These are phyloP conservation scores for Edolisoma coerulescens DNA, from an alignment of 2,113 vertebrate species.

Conservation along the genomic window DNA sequence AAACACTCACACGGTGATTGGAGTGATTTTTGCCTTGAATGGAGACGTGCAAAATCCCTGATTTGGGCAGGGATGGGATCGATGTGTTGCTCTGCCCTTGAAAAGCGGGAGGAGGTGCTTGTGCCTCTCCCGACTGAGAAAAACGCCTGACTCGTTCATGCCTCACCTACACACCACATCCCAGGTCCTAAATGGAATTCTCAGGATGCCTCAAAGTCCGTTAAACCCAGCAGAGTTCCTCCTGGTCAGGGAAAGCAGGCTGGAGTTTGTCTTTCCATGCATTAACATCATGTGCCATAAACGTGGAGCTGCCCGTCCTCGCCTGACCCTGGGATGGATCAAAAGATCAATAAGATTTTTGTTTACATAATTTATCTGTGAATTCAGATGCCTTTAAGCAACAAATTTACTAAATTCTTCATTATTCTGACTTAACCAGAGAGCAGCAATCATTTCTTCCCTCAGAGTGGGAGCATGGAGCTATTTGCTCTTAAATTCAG, in stretches of 20 bases:
- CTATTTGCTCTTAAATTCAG: background rate
- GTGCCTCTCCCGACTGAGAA: background rate
- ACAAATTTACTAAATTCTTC: background rate
- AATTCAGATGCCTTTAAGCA: background rate
- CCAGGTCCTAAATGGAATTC: fast-evolving
- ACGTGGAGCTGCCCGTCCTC: fast-evolving
- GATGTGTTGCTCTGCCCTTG: background rate
- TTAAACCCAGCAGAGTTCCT: background rate
- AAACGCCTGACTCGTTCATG: background rate
- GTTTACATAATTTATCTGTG: background rate
- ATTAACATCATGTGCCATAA: background rate
- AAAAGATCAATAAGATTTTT: background rate
- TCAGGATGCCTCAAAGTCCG: background rate
- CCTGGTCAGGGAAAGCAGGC: background rate
- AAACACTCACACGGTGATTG: background rate
- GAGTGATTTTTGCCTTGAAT: background rate
- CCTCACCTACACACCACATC: background rate
- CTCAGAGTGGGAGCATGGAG: background rate
- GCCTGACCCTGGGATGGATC: fast-evolving
- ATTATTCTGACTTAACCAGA: background rate
- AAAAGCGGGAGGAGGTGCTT: background rate
- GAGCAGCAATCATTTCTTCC: background rate
- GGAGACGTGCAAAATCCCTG: fast-evolving
- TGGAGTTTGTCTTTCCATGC: background rate
- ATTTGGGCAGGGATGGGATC: background rate